Conservation (phyloP, 2,888 invertebrate genomes). For the Antheraea yamamai region DNA sequence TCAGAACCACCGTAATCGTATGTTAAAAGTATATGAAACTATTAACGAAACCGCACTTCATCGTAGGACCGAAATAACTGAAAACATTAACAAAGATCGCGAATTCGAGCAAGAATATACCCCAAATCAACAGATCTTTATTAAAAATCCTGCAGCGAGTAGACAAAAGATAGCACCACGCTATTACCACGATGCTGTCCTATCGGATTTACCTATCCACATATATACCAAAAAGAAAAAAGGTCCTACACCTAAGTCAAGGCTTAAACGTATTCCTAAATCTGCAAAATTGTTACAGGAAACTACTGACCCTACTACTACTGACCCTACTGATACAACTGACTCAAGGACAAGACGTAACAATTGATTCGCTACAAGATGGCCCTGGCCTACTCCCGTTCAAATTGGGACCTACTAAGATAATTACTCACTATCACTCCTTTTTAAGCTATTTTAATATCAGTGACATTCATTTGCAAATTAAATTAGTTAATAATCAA, state of each 20-base stretch:
- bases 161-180: slow-evolving; percentile 31
- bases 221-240: slow-evolving; percentile 35
- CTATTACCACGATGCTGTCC: slow-evolving; percentile 32
- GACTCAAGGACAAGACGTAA: no score
- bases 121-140: slow-evolving; percentile 25
- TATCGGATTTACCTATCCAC: slow-evolving; percentile 36
- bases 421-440: no score
- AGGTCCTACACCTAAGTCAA: slow-evolving; percentile 31
- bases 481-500: neutral
- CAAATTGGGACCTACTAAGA: no score
- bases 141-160: no score
- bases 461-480: no score
- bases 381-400: no score
- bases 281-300: slow-evolving; percentile 35
- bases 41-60: slow-evolving; percentile 24
- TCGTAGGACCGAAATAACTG: slow-evolving; percentile 22
- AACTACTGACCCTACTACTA: slow-evolving; percentile 18
- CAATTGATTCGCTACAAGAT: no score
- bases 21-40: neutral
- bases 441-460: neutral
- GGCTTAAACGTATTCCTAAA: slow-evolving; percentile 34
- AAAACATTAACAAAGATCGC: slow-evolving; percentile 27
- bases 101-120: slow-evolving; percentile 30
- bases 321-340: neutral
- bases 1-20: no score